phyloP scores from a whole-genome alignment of 2,113 vertebrate genomes.

The Anarhynchus alexandrinus region DNA sequence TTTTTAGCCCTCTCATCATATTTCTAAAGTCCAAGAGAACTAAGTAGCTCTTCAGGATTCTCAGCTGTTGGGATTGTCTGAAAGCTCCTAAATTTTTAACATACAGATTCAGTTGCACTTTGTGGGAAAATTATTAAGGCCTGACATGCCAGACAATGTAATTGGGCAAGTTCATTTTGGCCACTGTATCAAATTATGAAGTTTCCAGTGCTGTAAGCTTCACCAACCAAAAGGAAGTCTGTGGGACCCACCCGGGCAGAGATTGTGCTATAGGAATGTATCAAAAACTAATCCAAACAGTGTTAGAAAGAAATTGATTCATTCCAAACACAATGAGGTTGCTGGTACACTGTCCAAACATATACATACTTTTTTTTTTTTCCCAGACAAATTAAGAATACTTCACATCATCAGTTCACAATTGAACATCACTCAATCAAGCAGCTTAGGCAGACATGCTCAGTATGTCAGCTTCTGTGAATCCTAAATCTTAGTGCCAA shows the following conservation, averaged over 20 bases:
- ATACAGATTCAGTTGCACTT: neutral
- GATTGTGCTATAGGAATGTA: neutral
- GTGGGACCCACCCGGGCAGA: neutral
- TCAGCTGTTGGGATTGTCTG: neutral
- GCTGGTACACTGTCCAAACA: neutral
- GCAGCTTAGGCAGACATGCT: neutral
- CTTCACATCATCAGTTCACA: neutral
- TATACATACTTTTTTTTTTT: rapidly evolving
- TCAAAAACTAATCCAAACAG: neutral
- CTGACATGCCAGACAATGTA: neutral
- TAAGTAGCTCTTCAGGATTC: neutral
- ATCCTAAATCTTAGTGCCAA: neutral
- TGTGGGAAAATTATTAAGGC: neutral
- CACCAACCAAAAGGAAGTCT: neutral
- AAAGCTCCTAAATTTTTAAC: neutral
- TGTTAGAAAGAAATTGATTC: neutral
- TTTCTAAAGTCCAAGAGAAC: neutral
- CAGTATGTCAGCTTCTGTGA: neutral
- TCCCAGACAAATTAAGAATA: neutral
- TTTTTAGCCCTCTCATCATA: neutral
- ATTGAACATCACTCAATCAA: neutral
- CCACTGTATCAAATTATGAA: neutral
- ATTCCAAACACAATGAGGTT: neutral
- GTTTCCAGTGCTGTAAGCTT: neutral
- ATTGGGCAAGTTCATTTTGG: neutral